Evolutionary conservation across 2,797 vertebrate species (phyloP), one percentile per base, ranked within the genome.

Genomic region (Moxostoma hubbsi): DNA sequence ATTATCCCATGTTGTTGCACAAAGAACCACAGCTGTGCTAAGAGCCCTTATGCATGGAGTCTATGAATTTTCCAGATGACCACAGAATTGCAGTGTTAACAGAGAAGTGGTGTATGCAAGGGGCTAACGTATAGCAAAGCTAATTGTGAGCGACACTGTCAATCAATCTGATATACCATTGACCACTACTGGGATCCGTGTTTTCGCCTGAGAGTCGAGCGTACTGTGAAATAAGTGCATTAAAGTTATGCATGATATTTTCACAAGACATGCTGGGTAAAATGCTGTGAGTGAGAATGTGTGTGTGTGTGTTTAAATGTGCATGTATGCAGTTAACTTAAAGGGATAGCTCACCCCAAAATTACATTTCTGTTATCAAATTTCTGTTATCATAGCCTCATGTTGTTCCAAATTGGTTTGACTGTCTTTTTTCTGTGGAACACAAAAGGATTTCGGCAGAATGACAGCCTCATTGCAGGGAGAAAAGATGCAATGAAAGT

Each of bases 111-210:
- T 9, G 49, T 9, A 51, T 24, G 24, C 58, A 84, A 80, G 75
- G 47, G 15, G 59, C 43, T 87, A 85, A 89, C 75, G 66, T 77
- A 80, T 75, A 76, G 81, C 76, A 57, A 85, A 79, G 82, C 75
- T 70, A 85, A 87, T 68, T 72, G 9, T 68, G 55, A 73, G 69
- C 72, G 87, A 89, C 82, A 45, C 15, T 85, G 89, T 88, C 89
- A 88, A 67, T 91, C 87, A 89, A 79, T 81, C 81, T 85, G 85
- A 89, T 86, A 87, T 88, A 90, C 67, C 80, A 84, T 64, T 53
- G 69, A 62, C 66, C 73, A 72, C 79, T 70, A 75, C 66, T 75
- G 77, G 80, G 77, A 73, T 66, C n/a, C 15, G 0, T 43, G 16
- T 69, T 77, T 63, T 81, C 79, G 81, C 77, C 77, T 43, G 78